Conservation (phyloP, 1,140 invertebrate species). For the Diuraphis noxia region DNA sequence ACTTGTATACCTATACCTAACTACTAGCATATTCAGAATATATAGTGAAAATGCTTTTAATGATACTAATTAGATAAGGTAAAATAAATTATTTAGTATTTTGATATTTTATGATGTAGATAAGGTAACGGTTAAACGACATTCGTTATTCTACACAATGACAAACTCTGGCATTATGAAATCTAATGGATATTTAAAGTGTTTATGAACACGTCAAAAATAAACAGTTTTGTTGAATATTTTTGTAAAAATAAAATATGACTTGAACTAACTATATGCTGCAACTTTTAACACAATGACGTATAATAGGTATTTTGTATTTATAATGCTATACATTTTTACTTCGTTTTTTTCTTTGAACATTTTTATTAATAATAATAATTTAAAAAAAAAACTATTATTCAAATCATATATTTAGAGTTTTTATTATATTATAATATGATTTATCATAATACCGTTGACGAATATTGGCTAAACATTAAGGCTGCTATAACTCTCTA, state of each 20-base stretch:
- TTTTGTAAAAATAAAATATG: background rate
- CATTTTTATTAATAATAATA: no score
- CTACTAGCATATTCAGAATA: background rate
- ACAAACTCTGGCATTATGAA: background rate
- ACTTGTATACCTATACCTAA: background rate
- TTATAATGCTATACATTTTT: background rate
- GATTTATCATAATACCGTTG: background rate
- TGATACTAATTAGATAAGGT: background rate
- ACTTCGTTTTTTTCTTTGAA: background rate
- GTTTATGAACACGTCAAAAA: background rate
- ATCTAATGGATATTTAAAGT: slow-evolving; percentile 19
- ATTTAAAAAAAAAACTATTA: background rate
- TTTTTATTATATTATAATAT: background rate
- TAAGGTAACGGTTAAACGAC: slow-evolving; percentile 2
- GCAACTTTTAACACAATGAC: background rate
- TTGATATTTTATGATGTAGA: slow-evolving; percentile 7
- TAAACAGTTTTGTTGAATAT: background rate
- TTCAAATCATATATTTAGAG: background rate
- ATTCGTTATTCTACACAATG: background rate
- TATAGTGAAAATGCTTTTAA: background rate
- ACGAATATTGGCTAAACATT: background rate
- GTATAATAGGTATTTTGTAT: background rate
- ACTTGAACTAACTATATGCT: background rate
- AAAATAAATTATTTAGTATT: slow-evolving; percentile 13
- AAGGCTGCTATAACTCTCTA: background rate